These are phyloP conservation scores for Cochlearius cochlearius DNA, from an alignment of 2,113 vertebrate species.

Conservation along the genomic window DNA sequence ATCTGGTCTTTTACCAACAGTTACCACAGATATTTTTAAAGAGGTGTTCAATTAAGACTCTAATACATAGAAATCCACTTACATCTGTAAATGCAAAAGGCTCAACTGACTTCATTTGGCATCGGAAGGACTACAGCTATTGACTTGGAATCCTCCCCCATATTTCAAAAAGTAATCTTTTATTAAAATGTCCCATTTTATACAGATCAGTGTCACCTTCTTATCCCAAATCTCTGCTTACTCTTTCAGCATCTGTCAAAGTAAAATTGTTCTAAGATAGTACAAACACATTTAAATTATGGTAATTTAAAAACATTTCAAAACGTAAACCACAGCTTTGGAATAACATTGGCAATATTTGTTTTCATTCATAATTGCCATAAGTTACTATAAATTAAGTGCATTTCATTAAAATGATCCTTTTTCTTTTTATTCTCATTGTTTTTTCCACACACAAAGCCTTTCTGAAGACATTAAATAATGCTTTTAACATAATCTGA, in stretches of 20 bases:
- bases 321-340: neutral
- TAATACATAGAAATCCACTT: neutral
- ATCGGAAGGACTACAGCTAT: neutral
- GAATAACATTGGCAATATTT: neutral
- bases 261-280: neutral
- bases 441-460: neutral
- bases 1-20: neutral
- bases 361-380: neutral
- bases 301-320: neutral
- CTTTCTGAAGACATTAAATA: neutral
- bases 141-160: neutral
- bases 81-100: neutral
- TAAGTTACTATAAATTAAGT: neutral
- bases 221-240: neutral
- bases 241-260: neutral
- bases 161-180: neutral
- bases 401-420: neutral
- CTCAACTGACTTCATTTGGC: neutral
- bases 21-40: neutral
- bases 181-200: neutral
- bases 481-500: neutral
- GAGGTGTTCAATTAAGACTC: neutral
- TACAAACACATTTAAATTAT: neutral
- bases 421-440: neutral
- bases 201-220: neutral